Evolutionary conservation across 1,140 invertebrate genomes (phyloP).

Genomic region (Neomicropteryx cornuta): DNA sequence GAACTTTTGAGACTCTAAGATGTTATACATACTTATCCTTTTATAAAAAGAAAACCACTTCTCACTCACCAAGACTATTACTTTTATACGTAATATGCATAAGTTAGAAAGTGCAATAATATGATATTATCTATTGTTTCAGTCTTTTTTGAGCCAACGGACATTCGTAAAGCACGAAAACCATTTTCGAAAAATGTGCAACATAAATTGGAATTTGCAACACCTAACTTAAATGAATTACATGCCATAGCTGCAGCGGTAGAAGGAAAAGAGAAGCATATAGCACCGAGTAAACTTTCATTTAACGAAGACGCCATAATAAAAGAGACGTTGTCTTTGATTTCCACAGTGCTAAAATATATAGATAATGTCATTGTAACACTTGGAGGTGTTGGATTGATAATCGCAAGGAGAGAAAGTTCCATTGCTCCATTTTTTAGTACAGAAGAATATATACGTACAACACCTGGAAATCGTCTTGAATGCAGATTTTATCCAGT

Average conservation of each 20-base stretch:
- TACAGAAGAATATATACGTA: constrained; percentile 13
- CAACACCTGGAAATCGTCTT: constrained; percentile 7
- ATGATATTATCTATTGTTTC: constrained; percentile 10
- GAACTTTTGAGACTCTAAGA: too few relatives aligned
- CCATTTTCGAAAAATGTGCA: constrained; percentile 8
- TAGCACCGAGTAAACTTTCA: too few relatives aligned
- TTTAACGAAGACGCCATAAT: constrained; percentile 17
- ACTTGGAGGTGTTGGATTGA: constrained; percentile 29
- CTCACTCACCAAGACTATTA: too few relatives aligned
- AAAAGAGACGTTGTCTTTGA: constrained; percentile 22
- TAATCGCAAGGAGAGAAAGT: constrained; percentile 20
- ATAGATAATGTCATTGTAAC: constrained; percentile 28
- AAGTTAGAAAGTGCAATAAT: too few relatives aligned
- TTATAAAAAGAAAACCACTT: too few relatives aligned
- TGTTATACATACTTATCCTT: too few relatives aligned
- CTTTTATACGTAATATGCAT: too few relatives aligned
- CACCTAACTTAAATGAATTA: constrained; percentile 57
- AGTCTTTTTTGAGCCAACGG: constrained; percentile 15
- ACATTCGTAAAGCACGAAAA: constrained; percentile 12
- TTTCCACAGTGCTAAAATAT: constrained; percentile 1
- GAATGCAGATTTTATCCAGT: constrained; percentile 27
- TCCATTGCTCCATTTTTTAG: constrained; percentile 8
- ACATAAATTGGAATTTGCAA: constrained; percentile 37
- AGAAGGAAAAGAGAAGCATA: constrained; percentile 7
- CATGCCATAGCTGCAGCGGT: constrained; percentile 24